Conservation (phyloP, 2,888 invertebrate species). For the Mimas tiliae region DNA sequence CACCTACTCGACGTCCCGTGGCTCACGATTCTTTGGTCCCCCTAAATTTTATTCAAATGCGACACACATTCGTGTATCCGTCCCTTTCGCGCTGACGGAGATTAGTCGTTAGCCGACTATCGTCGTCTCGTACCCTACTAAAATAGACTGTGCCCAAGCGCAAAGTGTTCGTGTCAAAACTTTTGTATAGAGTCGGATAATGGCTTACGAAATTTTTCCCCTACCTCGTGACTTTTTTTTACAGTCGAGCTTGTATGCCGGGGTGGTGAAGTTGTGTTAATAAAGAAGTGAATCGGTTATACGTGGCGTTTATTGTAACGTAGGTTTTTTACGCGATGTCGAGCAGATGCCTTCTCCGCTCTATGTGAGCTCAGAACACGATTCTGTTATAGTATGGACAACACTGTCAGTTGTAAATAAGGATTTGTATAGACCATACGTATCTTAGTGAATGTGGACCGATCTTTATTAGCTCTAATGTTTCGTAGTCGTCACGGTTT, state of each 20-base stretch:
- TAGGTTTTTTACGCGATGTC: constrained; percentile 62
- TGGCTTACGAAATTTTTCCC: constrained; percentile 84
- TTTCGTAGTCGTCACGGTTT: constrained; percentile 53
- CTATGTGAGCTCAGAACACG: constrained; percentile 72
- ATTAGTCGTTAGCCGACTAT: constrained; percentile 63
- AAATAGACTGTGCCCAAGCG: constrained; percentile 85
- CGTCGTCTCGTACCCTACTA: constrained; percentile 76
- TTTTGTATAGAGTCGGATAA: constrained; percentile 80
- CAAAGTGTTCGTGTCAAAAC: constrained; percentile 84
- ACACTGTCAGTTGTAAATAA: constrained; percentile 84
- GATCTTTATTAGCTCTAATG: constrained; percentile 60
- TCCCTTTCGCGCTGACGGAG: constrained; percentile 65
- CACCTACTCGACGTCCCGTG: constrained; percentile 84
- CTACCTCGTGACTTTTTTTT: constrained; percentile 81
- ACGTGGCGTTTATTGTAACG: constrained; percentile 68
- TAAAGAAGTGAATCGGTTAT: constrained; percentile 70
- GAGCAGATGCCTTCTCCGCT: constrained; percentile 73
- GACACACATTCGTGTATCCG: constrained; percentile 75
- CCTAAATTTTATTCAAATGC: constrained; percentile 83
- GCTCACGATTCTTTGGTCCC: constrained; percentile 78
- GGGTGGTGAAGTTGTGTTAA: constrained; percentile 80
- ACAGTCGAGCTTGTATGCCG: constrained; percentile 77
- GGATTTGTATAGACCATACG: constrained; percentile 84
- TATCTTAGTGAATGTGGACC: constrained; percentile 70
- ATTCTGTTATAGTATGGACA: constrained; percentile 77